Percentiles rank a stretch among this genome's conserved stretches.
phyloP scores from a whole-genome alignment of 2,888 invertebrate species.

The Eristalis intricaria region DNA sequence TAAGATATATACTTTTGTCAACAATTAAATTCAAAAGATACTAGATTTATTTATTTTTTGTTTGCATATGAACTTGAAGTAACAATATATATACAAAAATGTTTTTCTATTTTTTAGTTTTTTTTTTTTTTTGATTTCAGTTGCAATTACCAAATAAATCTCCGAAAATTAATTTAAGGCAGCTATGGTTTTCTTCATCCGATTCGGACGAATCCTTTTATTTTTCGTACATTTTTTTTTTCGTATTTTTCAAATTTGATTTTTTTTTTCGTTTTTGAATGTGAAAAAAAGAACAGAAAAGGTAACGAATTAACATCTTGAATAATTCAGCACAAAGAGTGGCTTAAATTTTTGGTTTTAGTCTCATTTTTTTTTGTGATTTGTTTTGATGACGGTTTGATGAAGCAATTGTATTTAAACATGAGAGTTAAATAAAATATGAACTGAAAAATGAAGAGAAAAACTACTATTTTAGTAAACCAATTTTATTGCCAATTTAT shows the following conservation, averaged over 20 bases:
- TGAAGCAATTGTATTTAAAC: background rate
- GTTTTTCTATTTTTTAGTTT: background rate
- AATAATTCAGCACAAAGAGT: slow-evolving; percentile 41
- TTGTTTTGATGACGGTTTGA: slow-evolving; percentile 15
- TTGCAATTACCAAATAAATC: slow-evolving; percentile 85
- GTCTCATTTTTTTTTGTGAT: background rate
- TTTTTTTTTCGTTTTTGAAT: slow-evolving; percentile 37
- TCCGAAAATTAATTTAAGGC: slow-evolving; percentile 87
- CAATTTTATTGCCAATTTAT: slow-evolving; percentile 63
- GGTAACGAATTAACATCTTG: slow-evolving; percentile 58
- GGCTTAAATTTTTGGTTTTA: slow-evolving; percentile 5
- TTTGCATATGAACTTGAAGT: slow-evolving; percentile 3
- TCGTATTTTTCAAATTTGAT: background rate
- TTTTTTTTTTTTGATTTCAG: background rate
- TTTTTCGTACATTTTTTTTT: slow-evolving; percentile 27
- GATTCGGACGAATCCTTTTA: slow-evolving; percentile 75
- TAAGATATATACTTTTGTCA: background rate
- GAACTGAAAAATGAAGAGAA: background rate
- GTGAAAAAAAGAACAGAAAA: slow-evolving; percentile 49
- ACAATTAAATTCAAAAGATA: slow-evolving; percentile 19
- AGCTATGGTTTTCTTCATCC: slow-evolving; percentile 84
- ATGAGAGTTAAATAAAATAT: background rate
- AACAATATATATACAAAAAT: slow-evolving; percentile 25
- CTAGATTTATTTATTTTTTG: background rate
- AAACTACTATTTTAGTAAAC: slow-evolving; percentile 58